phyloP scores from a whole-genome alignment of 2,888 invertebrate species.

The Hydraecia micacea region DNA sequence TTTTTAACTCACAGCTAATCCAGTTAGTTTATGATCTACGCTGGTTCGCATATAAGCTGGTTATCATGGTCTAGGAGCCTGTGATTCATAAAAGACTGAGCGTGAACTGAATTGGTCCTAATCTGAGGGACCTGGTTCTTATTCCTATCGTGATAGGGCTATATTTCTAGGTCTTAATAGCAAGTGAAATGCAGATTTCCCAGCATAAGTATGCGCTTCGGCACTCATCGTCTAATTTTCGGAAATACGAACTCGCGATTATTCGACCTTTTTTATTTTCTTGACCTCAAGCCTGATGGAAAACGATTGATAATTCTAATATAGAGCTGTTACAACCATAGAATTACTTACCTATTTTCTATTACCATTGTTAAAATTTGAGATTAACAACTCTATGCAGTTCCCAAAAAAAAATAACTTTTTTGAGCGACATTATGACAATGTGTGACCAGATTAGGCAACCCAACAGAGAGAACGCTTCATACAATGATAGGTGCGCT shows the following conservation, averaged over 20 bases:
- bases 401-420: not conserved
- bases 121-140: not conserved
- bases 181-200: not conserved
- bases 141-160: too few species aligned
- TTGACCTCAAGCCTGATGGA: too few species aligned
- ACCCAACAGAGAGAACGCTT: not conserved
- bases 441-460: not conserved
- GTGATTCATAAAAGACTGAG: not conserved
- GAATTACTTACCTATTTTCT: not conserved
- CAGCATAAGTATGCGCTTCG: not conserved
- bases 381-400: not conserved
- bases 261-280: too few species aligned
- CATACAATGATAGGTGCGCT: not conserved
- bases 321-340: not conserved
- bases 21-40: conserved; percentile 1
- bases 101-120: not conserved
- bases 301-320: too few species aligned
- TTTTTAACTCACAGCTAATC: conserved; percentile 42
- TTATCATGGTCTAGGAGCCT: not conserved
- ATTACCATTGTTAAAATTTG: not conserved
- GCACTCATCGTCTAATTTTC: not conserved
- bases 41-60: not conserved
- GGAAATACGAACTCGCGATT: not conserved
- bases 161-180: not conserved
- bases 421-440: not conserved